A percentile compares a stretch with the other conserved stretches of the same genome.
phyloP scores from a whole-genome alignment of 2,113 vertebrate genomes.

The Coregonus clupeaformis region DNA sequence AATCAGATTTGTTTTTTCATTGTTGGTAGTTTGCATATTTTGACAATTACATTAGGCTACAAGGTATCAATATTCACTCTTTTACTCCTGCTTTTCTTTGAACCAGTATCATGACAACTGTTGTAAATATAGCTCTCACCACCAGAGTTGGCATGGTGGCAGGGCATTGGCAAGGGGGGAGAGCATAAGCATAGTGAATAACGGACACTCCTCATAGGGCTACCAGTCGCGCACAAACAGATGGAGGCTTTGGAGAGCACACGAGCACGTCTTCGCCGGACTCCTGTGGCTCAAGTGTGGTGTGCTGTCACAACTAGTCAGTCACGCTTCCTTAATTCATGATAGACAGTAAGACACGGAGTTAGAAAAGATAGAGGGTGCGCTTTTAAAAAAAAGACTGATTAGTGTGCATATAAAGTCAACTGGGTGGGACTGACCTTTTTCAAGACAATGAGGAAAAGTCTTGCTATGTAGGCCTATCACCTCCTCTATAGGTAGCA shows the following conservation, averaged over 20 bases:
- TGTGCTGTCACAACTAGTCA: conserved; percentile 73
- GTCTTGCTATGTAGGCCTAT: too few relatives aligned
- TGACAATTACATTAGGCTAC: too few relatives aligned
- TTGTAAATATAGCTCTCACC: conserved; percentile 79
- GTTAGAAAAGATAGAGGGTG: too few relatives aligned
- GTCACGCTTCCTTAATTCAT: conserved; percentile 50
- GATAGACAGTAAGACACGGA: too few relatives aligned
- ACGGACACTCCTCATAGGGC: conserved; percentile 60
- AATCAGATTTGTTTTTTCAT: too few relatives aligned
- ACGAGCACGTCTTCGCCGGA: conserved; percentile 56
- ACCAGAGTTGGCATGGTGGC: conserved; percentile 63
- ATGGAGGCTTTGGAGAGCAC: conserved; percentile 69
- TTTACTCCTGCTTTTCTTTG: conserved; percentile 17
- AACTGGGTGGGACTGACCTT: too few relatives aligned
- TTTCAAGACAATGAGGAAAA: too few relatives aligned
- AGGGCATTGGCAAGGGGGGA: conserved; percentile 51
- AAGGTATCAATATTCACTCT: not conserved
- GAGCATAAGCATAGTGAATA: conserved; percentile 49
- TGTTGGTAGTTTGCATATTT: too few relatives aligned
- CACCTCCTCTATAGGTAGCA: too few relatives aligned
- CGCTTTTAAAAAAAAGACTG: too few relatives aligned
- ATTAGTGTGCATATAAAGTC: too few relatives aligned
- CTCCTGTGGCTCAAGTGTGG: conserved; percentile 65
- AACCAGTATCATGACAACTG: conserved; percentile 40
- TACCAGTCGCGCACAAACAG: conserved; percentile 51